These are phyloP conservation scores for Tupaia chinensis DNA, from an alignment of 2,113 vertebrate species.

Conservation along the genomic window DNA sequence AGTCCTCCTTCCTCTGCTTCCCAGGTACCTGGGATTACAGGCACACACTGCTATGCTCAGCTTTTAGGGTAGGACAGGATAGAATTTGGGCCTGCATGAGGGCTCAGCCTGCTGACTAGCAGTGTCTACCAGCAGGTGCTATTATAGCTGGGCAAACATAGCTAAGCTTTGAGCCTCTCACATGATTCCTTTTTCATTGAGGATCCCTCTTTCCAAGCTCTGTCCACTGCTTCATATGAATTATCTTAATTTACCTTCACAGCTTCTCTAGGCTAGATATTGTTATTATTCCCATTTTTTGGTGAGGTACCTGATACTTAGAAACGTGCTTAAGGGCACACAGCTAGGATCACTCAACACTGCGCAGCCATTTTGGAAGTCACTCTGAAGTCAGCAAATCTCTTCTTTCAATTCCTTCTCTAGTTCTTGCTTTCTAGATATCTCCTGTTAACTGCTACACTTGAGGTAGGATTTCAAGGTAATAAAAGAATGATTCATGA, in stretches of 20 bases:
- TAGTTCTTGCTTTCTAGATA: background rate
- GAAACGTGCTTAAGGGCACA: background rate
- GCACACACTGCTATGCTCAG: too few species aligned
- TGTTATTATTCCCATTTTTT: background rate
- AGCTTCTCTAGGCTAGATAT: background rate
- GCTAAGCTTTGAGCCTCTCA: background rate
- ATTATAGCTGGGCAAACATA: too few species aligned
- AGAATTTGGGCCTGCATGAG: too few species aligned
- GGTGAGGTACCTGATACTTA: background rate
- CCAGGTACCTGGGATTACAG: too few species aligned
- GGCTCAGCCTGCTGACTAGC: too few species aligned
- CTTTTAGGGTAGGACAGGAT: too few species aligned
- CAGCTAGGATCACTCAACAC: background rate
- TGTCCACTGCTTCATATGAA: too few species aligned
- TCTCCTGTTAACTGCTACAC: background rate
- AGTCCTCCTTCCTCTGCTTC: too few species aligned
- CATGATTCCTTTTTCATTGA: accelerated
- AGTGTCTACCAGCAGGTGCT: too few species aligned
- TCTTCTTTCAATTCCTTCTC: background rate
- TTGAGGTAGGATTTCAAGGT: background rate
- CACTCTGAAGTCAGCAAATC: background rate
- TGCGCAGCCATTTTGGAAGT: too few species aligned
- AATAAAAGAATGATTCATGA: background rate
- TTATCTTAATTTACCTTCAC: background rate
- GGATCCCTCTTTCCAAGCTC: background rate